Evolutionary conservation across 2,113 vertebrate genomes (phyloP).

Genomic region (Cathartes aura): DNA sequence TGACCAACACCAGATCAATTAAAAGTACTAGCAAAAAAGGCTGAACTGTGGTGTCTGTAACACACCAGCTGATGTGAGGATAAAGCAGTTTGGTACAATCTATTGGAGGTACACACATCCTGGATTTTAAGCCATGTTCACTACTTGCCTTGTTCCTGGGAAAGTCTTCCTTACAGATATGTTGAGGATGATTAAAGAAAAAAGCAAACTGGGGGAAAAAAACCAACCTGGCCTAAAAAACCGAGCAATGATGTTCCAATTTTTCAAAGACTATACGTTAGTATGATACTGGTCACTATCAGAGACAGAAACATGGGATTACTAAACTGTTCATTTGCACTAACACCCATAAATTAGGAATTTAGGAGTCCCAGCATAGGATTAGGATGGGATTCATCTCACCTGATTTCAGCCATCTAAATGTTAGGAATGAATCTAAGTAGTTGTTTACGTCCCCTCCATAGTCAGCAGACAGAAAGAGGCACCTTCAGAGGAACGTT

Average conservation of each 20-base stretch:
- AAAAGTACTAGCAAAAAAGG: not conserved
- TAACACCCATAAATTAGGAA: not conserved
- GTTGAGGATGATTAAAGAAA: not conserved
- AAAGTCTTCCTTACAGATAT: not conserved
- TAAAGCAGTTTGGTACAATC: not conserved
- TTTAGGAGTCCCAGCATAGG: rapidly evolving
- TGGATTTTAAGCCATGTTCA: not conserved
- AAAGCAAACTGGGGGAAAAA: not conserved
- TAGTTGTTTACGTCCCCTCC: not conserved
- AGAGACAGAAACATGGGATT: not conserved
- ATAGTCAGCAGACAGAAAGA: not conserved
- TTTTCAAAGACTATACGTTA: not conserved
- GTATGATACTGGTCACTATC: not conserved
- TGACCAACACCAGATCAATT: not conserved
- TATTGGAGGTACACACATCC: not conserved
- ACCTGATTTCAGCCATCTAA: not conserved
- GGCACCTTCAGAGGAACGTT: not conserved
- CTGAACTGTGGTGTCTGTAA: not conserved
- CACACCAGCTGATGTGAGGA: not conserved
- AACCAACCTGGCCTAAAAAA: not conserved
- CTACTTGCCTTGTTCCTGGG: not conserved
- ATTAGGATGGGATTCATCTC: not conserved
- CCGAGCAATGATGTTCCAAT: not conserved
- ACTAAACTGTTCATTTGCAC: not conserved
- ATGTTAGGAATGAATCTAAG: not conserved